Base-by-base conservation (phyloP, 2,888 invertebrate genomes). In the Eilema sororculum region DNA sequence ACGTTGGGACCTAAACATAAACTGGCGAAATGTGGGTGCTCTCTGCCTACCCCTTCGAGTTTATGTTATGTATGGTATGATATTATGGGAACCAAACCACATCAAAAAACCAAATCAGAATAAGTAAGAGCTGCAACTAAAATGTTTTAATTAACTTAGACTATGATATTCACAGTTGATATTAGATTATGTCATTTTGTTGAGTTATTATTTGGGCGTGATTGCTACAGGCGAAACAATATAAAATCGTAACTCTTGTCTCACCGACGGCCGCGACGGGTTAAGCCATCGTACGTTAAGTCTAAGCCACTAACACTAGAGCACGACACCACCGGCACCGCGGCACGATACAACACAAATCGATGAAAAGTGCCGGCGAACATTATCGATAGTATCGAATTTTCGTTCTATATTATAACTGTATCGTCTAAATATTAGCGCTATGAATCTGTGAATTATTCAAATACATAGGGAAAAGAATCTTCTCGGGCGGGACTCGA, bases 131-230 rank as follows among this genome's bases (percentile, higher is more conserved):
- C 41, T 41, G 41, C 16, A 12, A 12, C 61, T 61, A 33, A 74
- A 80, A 76, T 65, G 75, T 79, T 79, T 81, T 81, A 81, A 81
- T 81, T 80, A 74, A 81, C 76, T 78, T 77, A n/a, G 71, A 71
- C 64, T 69, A 76, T 0, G 69, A 61, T 65, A 28, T 5, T 5
- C n/a, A n/a, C n/a, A n/a, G n/a, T n/a, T n/a, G n/a, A n/a, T 28
- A 73, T 66, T 22, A 16, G 71, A 72, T 80, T 52, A 70, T 64
- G 72, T 77, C 67, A 69, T 71, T 33, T 65, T 24, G 63, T 73
- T 76, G 72, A 80, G 58, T 74, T 77, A 80, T 73, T 64, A 70
- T 73, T 60, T 41, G 71, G 78, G 78, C 80, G 81, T 76, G 67
- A 62, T 52, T 75, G 76, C 81, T 77, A 67, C 64, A 41, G 81